A percentile compares a stretch with the other conserved stretches of the same genome.
These are phyloP conservation scores for Saccopteryx bilineata DNA, from an alignment of 2,113 vertebrate genomes.

Conservation along the genomic window DNA sequence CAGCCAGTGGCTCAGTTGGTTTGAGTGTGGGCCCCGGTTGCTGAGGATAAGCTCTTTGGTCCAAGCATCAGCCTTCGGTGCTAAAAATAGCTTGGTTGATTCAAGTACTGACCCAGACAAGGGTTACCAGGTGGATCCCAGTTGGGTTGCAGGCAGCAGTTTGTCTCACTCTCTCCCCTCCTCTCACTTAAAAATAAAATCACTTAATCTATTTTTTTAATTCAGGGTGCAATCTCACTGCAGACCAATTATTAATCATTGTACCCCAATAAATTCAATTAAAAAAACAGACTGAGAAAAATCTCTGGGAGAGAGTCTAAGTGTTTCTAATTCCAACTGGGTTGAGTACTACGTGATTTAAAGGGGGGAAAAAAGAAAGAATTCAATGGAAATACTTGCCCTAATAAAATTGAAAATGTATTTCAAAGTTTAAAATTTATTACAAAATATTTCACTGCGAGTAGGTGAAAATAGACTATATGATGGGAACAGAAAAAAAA, in stretches of 20 bases:
- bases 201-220: background rate
- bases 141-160: no score
- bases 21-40: no score
- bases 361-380: background rate
- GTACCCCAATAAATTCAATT: no score
- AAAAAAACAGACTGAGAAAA: background rate
- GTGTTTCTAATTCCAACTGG: background rate
- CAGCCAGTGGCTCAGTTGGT: no score
- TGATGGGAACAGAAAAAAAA: background rate
- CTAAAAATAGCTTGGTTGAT: no score
- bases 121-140: no score
- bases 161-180: no score
- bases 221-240: background rate
- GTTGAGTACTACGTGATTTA: background rate
- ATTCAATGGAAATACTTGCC: background rate
- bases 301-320: background rate
- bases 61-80: no score
- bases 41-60: no score
- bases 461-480: background rate
- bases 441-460: background rate
- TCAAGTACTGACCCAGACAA: no score
- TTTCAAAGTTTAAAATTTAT: background rate
- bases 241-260: background rate
- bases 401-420: slow-evolving; percentile 14
- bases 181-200: background rate